A percentile compares a stretch with the other conserved stretches of the same genome.
phyloP scores from a whole-genome alignment of 2,888 invertebrate genomes.

The Vesta saturnalis region DNA sequence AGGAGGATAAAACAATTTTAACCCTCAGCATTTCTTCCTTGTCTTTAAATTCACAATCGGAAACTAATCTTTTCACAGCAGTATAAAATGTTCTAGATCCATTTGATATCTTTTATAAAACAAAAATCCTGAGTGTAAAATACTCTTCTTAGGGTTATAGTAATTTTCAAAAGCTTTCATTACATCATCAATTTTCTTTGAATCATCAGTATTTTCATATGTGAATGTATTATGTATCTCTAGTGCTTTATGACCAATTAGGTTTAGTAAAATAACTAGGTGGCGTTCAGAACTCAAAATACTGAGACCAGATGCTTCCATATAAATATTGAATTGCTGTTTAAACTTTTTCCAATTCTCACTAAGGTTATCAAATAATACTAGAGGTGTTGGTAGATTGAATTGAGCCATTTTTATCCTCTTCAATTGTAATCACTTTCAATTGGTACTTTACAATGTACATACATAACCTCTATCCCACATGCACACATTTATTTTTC shows the following conservation, averaged over 20 bases:
- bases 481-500: too few relatives aligned
- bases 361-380: not conserved
- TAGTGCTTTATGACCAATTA: too few relatives aligned
- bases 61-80: not conserved
- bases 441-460: not conserved
- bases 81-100: slow-evolving; percentile 5
- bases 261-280: slow-evolving; percentile 10
- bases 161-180: slow-evolving; percentile 15
- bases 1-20: slow-evolving; percentile 19
- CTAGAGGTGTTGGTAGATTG: not conserved
- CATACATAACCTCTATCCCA: not conserved
- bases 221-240: slow-evolving; percentile 10
- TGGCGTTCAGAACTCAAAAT: not conserved
- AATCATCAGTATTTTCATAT: too few relatives aligned
- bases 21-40: slow-evolving; percentile 14
- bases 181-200: slow-evolving; percentile 12
- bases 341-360: too few relatives aligned
- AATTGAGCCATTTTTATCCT: slow-evolving; percentile 13
- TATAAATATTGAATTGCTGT: too few relatives aligned
- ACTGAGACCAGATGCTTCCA: not conserved
- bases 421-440: not conserved
- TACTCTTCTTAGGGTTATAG: slow-evolving; percentile 21
- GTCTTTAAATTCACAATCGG: slow-evolving; percentile 21
- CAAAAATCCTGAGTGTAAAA: slow-evolving; percentile 17
- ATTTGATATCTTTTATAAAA: slow-evolving; percentile 16